These are phyloP conservation scores for Poicephalus meyeri DNA, from an alignment of 2,113 vertebrate genomes.

Conservation along the genomic window DNA sequence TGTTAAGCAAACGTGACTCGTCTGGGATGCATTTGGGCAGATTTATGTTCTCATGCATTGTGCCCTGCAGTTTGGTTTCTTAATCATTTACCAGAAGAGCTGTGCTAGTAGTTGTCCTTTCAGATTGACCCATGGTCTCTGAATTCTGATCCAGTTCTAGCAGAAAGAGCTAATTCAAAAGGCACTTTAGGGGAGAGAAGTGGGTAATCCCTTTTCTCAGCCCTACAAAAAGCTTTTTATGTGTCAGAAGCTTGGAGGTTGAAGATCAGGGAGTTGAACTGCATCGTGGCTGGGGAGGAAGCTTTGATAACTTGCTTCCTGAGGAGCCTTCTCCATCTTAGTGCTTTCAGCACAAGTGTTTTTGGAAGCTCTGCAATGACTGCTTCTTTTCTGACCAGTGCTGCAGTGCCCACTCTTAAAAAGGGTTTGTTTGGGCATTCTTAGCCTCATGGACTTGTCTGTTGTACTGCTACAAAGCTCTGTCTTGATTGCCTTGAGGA, in stretches of 20 bases:
- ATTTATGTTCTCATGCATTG: neutral
- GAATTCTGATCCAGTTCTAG: neutral
- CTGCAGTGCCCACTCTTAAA: neutral
- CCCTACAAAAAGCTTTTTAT: neutral
- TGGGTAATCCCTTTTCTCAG: neutral
- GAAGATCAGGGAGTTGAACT: neutral
- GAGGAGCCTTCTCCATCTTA: neutral
- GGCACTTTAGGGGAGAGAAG: neutral
- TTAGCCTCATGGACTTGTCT: neutral
- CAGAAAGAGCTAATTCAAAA: neutral
- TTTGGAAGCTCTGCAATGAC: neutral
- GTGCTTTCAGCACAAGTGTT: neutral
- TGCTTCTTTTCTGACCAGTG: neutral
- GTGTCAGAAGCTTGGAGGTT: neutral
- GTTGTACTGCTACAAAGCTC: neutral
- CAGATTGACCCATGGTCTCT: neutral
- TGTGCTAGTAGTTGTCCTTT: neutral
- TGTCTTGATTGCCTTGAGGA: neutral
- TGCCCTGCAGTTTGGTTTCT: neutral
- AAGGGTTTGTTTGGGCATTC: neutral
- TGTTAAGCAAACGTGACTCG: neutral
- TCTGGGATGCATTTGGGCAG: neutral
- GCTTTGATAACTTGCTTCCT: neutral
- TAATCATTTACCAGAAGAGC: slow-evolving; percentile 23
- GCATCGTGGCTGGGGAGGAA: slow-evolving; percentile 1